Base-by-base conservation (phyloP, 2,888 invertebrate species). In the Odontocolon sp. region DNA sequence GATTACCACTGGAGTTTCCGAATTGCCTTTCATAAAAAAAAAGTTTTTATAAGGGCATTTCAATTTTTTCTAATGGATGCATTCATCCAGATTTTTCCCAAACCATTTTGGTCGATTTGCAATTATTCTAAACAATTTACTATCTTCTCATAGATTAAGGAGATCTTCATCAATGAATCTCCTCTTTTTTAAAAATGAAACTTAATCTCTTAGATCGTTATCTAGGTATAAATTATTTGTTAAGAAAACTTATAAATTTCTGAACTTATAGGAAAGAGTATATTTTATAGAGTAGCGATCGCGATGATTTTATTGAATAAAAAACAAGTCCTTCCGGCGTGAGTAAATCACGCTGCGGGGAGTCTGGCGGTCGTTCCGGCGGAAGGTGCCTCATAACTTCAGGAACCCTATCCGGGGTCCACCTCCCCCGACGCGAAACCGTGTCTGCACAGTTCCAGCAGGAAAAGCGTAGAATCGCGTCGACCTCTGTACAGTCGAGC, bases 361-460 rank as follows among this genome's bases (percentile, higher is more conserved):
- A 85, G 87, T 84, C 85, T 79, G 77, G 71, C 81, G 81, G 80
- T 80, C 79, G 83, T 84, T 85, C 81, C 81, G 81, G 82, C 87
- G 86, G 87, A 86, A 86, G 82, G 83, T 85, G 86, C 81, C 86
- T 86, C 86, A 85, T 86, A 86, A 86, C 86, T 86, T 85, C 80
- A 79, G 86, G 84, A 81, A 79, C 81, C 82, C 81, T 47, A 74
- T 72, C 63, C 61, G 72, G 26, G 61, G 45, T 28, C 80, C 81
- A 79, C 71, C 74, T 71, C 74, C 54, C 61, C 69, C 23, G 33
- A 3, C 59, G 36, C 28, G 5, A 26, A 18, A 11, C 45, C 73
- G 14, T 57, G 33, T 38, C 64, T 52, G 40, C 67, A 38, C 59
- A 14, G 40, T 47, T 63, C 67, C 42, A 31, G 63, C 40, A 63